Evolutionary conservation across 2,113 vertebrate genomes (phyloP), one percentile per base, ranked within the genome.

Genomic region (Castor canadensis): DNA sequence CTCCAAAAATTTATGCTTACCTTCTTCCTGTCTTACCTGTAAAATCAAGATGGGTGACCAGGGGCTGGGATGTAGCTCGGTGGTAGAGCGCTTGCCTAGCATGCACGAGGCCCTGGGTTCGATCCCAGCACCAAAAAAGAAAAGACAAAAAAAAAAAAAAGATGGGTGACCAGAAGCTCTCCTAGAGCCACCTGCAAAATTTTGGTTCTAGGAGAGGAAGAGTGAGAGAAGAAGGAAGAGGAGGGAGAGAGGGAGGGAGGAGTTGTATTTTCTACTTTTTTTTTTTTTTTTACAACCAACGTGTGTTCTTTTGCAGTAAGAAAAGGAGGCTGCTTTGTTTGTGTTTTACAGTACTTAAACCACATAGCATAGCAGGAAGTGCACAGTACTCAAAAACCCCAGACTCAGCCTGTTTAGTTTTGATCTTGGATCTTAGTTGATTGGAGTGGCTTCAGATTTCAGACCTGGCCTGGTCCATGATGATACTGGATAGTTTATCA

Each of bases 321-420:
- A 85, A 85, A 91, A 83, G 66, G 28, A 62, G 15, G 10, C 4
- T 45, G 4, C 54, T 91, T 72, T 66, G 28, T 40, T 32, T 32
- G 4, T 19, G 32, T 43, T 54, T 87, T 13, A 6, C 6, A 16
- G 13, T 7, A 17, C 35, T 73, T 56, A 32, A 35, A 35, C 47
- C 32, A 9, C 56, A 38, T 24, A 24, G 17, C 5, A 0, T 4
- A n/a, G 32, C 9, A 72, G 64, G 54, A 38, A n/a, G 10, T 3
- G 0, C n/a, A 20, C 0, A 20, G 19, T 11, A 2, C 12, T 9
- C n/a, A 47, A 12, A 32, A 45, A 24, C 32, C 79, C 30, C 91
- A 38, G 6, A 10, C 45, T 30, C 40, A 9, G 58, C 73, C 35
- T 72, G 66, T 62, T 88, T 43, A 7, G 0, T 69, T 85, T 43